Percentiles rank a stretch among this genome's conserved stretches.
Evolutionary conservation across 2,797 vertebrate species (phyloP).

Genomic region (Setipinna tenuifilis): DNA sequence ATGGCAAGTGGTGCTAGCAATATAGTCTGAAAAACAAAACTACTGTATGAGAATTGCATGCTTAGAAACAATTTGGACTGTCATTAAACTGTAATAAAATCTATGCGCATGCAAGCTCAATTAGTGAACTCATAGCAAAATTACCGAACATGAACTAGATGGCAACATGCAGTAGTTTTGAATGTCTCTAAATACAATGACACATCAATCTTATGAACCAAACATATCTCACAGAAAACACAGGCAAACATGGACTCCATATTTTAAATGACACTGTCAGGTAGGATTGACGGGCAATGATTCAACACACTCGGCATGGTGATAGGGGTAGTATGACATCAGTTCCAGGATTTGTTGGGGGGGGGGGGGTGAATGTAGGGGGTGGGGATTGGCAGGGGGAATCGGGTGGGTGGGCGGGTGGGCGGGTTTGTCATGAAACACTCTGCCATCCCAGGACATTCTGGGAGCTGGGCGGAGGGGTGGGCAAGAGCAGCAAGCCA

Average conservation of each 20-base stretch:
- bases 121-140: neutral
- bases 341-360: neutral
- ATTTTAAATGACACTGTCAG: neutral
- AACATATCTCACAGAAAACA: neutral
- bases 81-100: neutral
- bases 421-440: constrained; percentile 14
- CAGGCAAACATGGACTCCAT: neutral
- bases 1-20: neutral
- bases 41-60: neutral
- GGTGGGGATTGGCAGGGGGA: too few relatives aligned
- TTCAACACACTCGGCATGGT: neutral
- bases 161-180: neutral
- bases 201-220: neutral
- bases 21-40: neutral
- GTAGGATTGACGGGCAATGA: neutral
- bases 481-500: constrained; percentile 33
- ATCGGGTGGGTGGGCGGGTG: neutral
- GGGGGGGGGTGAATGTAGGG: neutral
- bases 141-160: neutral
- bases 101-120: neutral
- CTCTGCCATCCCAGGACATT: constrained; percentile 40
- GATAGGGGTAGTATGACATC: neutral
- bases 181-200: neutral
- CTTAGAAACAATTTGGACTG: neutral
- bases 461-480: constrained; percentile 39